Evolutionary conservation across 1,140 invertebrate species (phyloP).

Genomic region (Wasmannia auropunctata): DNA sequence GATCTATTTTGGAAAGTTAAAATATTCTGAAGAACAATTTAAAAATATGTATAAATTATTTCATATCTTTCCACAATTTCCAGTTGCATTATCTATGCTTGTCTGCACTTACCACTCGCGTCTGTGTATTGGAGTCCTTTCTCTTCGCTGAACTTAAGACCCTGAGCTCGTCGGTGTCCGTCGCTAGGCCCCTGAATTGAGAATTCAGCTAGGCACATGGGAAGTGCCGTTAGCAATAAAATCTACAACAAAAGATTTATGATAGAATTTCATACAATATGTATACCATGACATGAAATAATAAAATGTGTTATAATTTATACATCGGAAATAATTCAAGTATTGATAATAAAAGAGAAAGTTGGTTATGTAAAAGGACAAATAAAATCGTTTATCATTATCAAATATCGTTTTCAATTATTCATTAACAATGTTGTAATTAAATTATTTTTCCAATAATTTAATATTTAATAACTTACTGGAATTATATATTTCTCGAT

Average conservation of each 20-base stretch:
- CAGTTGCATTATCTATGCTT: not conserved
- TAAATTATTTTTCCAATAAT: not conserved
- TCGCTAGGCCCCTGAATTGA: slow-evolving; percentile 83
- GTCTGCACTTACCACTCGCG: slow-evolving; percentile 77
- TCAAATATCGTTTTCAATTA: not conserved
- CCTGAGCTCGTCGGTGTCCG: slow-evolving; percentile 82
- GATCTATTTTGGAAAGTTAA: not conserved
- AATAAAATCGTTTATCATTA: not conserved
- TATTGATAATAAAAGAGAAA: not conserved
- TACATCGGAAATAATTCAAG: not conserved
- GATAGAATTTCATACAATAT: not conserved
- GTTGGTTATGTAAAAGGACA: not conserved
- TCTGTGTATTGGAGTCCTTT: slow-evolving; percentile 82
- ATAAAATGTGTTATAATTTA: not conserved
- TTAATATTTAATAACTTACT: not conserved
- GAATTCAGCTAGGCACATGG: slow-evolving; percentile 81
- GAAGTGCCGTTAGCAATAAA: slow-evolving; percentile 77
- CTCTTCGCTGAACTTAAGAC: slow-evolving; percentile 80
- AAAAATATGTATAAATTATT: not conserved
- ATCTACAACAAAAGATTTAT: slow-evolving; percentile 65
- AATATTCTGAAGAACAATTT: not conserved
- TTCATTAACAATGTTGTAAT: too few relatives aligned
- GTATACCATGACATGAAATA: not conserved
- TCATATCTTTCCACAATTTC: not conserved
- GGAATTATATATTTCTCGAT: not conserved